phyloP scores from a whole-genome alignment of 1,140 invertebrate species.

The Heliconius hermathena region DNA sequence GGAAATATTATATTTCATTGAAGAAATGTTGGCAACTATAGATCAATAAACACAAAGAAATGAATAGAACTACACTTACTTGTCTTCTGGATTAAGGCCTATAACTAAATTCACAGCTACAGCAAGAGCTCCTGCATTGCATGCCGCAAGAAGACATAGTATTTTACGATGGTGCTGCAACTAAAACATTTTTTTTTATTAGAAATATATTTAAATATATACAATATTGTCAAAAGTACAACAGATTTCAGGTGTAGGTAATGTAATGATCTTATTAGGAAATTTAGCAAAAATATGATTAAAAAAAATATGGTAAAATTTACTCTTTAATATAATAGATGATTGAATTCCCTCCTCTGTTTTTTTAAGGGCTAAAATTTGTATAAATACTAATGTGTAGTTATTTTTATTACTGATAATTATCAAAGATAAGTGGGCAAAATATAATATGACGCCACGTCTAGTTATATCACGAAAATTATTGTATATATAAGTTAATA shows the following conservation, averaged over 20 bases:
- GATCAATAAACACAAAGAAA: not conserved
- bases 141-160: constrained; percentile 58
- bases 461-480: not conserved
- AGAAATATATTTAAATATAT: not conserved
- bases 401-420: no score
- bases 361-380: no score
- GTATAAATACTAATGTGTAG: no score
- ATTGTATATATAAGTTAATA: not conserved
- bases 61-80: constrained; percentile 41
- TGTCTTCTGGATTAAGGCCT: constrained; percentile 71
- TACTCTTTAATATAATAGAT: no score
- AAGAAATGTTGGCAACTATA: no score
- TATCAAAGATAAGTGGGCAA: not conserved
- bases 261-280: no score
- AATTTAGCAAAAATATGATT: no score
- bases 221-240: not conserved
- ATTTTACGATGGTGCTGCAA: constrained; percentile 56
- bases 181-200: constrained; percentile 40
- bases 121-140: constrained; percentile 62
- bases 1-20: no score
- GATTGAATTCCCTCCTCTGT: no score
- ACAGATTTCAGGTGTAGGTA: no score
- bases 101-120: constrained; percentile 66
- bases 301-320: no score
- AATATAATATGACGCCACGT: not conserved